These are phyloP conservation scores for Micromesistius poutassou DNA, from an alignment of 2,797 vertebrate genomes.

Conservation along the genomic window DNA sequence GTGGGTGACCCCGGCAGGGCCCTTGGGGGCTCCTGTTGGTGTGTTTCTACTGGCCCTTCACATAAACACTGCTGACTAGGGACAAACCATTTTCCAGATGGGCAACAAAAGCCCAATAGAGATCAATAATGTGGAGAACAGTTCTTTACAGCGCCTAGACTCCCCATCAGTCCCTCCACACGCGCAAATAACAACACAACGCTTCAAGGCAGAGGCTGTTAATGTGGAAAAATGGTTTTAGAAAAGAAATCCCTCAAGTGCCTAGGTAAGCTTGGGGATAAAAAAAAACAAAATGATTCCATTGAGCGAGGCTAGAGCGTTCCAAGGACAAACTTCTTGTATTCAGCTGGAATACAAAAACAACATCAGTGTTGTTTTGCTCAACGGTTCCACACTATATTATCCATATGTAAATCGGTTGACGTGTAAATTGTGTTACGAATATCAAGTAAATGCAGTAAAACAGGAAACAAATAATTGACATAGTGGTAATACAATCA, in stretches of 20 bases:
- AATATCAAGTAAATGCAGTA: too few relatives aligned
- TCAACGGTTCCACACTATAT: not conserved
- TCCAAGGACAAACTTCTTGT: not conserved
- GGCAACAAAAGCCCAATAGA: conserved; percentile 65
- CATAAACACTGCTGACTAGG: conserved; percentile 72
- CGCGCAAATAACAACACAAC: conserved; percentile 1
- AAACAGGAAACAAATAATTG: not conserved
- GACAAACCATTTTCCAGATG: conserved; percentile 71
- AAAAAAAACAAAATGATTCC: not conserved
- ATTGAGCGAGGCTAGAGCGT: not conserved
- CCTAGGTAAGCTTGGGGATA: not conserved
- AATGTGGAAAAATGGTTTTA: not conserved
- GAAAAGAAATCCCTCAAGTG: not conserved
- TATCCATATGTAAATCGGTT: too few relatives aligned
- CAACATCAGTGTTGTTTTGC: not conserved
- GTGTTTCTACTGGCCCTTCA: conserved; percentile 62
- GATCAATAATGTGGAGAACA: conserved; percentile 45
- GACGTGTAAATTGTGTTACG: too few relatives aligned
- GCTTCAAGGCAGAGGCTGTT: not conserved
- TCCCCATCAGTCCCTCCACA: conserved; percentile 17
- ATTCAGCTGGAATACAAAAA: not conserved
- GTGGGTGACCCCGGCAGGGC: not conserved
- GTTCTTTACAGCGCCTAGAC: conserved; percentile 15
- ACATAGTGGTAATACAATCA: not conserved
- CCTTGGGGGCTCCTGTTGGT: conserved; percentile 26